These are phyloP conservation scores for Pseudococcus viburni DNA, from an alignment of 2,888 invertebrate species.

Conservation along the genomic window DNA sequence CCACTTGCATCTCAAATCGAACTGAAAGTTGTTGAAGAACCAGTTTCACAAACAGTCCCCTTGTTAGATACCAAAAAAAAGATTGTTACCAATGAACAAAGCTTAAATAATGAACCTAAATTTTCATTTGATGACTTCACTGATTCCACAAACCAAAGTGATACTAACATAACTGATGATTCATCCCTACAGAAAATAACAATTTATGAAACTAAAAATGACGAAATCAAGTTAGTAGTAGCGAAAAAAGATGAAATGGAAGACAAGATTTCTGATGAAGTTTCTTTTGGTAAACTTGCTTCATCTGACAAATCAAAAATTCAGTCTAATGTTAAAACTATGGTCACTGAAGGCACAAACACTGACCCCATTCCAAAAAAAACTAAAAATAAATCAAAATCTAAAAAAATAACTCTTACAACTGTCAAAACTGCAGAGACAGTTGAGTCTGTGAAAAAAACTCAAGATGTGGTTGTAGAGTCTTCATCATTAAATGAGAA, in stretches of 20 bases:
- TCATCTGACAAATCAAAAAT: background rate
- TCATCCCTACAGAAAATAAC: background rate
- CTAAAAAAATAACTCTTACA: background rate
- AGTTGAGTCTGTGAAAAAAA: background rate
- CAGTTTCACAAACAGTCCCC: background rate
- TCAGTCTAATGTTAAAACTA: background rate
- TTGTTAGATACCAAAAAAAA: background rate
- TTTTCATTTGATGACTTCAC: background rate
- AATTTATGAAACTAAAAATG: conserved; percentile 13
- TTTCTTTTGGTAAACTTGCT: background rate
- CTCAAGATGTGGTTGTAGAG: no score
- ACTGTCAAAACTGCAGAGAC: background rate
- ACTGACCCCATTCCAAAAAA: background rate
- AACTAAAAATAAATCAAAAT: background rate
- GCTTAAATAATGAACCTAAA: background rate
- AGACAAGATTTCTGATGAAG: background rate
- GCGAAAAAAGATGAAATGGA: background rate
- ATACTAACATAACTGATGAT: background rate
- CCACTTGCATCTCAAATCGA: background rate
- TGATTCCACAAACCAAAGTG: background rate
- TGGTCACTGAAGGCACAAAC: background rate
- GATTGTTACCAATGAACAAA: background rate
- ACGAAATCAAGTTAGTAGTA: background rate
- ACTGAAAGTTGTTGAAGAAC: background rate
- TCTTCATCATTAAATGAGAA: background rate